Evolutionary conservation across 1,140 invertebrate species (phyloP), one percentile per base, ranked within the genome.

Genomic region (Polypedilum vanderplanki): DNA sequence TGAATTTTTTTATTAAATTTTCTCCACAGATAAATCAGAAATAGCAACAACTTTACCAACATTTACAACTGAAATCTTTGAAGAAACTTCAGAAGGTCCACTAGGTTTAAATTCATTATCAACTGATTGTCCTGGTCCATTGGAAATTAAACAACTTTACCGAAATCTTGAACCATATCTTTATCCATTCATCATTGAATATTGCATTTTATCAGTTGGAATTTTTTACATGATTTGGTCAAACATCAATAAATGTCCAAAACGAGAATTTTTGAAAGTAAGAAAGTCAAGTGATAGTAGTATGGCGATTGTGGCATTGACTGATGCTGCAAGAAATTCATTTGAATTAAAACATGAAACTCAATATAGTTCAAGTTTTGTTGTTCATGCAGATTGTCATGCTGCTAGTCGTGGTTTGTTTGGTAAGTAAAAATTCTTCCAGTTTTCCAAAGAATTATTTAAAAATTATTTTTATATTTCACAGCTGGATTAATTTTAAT

Each of bases 181-280:
- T 12, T 91, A 90, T 79, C 90, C 90, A 4, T 91, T 91, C 81
- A 89, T 86, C 76, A 90, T 91, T 22, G 90, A 91, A 81, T 91
- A 89, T 80, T 90, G 87, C 80, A 90, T 91, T 79, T 83, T 90
- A 64, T 87, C 91, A 74, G 89, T 90, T 76, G 90, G 89, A 3
- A 85, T 91, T 40, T 87, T 90, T 80, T 91, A 88, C 80, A 88
- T 91, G 33, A 87, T 91, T 46, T 91, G 89, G 89, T 84, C 86
- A 76, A 90, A 90, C 78, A 90, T 92, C 76, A 89, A 89, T 40
- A 81, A 85, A 74, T 88, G 87, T 77, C 79, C 76, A 64, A 79
- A 76, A 74, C 77, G 81, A 5, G 24, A 33, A 33, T 33, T 33
- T 33, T 5, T 33, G 2, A 33, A 33, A 33, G 24, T 5, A 33